Evolutionary conservation across 2,888 invertebrate species (phyloP).

Genomic region (Lasioglossum figueresi): DNA sequence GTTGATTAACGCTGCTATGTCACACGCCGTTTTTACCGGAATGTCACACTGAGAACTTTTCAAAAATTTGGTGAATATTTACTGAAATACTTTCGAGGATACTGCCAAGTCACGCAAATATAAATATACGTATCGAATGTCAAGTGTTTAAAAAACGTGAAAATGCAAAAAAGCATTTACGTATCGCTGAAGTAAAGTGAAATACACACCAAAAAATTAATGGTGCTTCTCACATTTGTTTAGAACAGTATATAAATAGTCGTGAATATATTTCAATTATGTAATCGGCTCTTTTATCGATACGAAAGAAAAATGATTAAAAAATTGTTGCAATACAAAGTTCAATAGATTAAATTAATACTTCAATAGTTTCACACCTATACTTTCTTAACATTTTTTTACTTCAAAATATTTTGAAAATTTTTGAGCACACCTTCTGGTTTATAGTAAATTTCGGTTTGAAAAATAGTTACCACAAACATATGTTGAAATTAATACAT

Average conservation of each 20-base stretch:
- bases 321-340: no score
- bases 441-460: no score
- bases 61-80: not conserved
- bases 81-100: not conserved
- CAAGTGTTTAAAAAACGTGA: no score
- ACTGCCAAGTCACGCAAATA: not conserved
- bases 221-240: not conserved
- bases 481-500: no score
- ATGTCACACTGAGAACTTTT: not conserved
- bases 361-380: no score
- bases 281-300: not conserved
- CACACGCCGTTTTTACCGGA: not conserved
- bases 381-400: no score
- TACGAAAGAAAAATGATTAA: not conserved
- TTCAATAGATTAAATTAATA: no score
- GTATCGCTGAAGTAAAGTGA: no score
- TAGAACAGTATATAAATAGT: not conserved
- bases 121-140: not conserved
- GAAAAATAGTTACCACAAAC: no score
- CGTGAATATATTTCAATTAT: not conserved
- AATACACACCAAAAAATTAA: not conserved
- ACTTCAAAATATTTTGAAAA: no score
- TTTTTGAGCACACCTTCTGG: no score
- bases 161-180: not conserved
- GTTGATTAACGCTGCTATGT: not conserved